phyloP scores from a whole-genome alignment of 2,888 invertebrate species.

The Orchestes rusci region DNA sequence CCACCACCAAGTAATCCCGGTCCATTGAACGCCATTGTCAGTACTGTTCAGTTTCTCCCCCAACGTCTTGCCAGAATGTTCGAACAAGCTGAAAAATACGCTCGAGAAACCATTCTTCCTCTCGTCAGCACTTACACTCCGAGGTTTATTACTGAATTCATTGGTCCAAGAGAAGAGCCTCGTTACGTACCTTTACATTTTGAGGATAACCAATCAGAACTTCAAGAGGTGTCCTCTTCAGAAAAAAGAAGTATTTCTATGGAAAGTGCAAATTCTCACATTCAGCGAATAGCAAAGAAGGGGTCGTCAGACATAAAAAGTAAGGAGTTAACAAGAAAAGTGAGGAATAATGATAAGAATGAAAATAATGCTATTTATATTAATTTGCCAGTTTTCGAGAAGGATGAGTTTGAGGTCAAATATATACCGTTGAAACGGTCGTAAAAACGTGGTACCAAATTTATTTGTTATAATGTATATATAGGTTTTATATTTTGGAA shows the following conservation, averaged over 20 bases:
- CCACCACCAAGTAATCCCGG: background rate
- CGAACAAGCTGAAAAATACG: slow-evolving; percentile 74
- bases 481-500: too few species aligned
- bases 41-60: slow-evolving; percentile 73
- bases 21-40: slow-evolving; percentile 38
- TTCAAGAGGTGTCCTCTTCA: slow-evolving; percentile 4
- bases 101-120: slow-evolving; percentile 68
- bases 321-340: slow-evolving; percentile 19
- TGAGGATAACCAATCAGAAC: slow-evolving; percentile 24
- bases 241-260: background rate
- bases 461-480: too few species aligned
- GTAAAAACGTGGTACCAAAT: too few species aligned
- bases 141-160: slow-evolving; percentile 44
- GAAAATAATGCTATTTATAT: slow-evolving; percentile 37
- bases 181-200: slow-evolving; percentile 39
- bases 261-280: slow-evolving; percentile 34
- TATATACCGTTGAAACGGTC: slow-evolving; percentile 40
- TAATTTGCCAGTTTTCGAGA: slow-evolving; percentile 41
- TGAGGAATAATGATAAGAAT: slow-evolving; percentile 9
- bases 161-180: slow-evolving; percentile 31
- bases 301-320: slow-evolving; percentile 7
- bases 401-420: slow-evolving; percentile 34
- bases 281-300: slow-evolving; percentile 39
- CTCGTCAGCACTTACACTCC: slow-evolving; percentile 74
- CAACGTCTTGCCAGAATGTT: slow-evolving; percentile 70